Evolutionary conservation across 2,888 invertebrate species (phyloP).

Genomic region (Polydrusus cervinus): DNA sequence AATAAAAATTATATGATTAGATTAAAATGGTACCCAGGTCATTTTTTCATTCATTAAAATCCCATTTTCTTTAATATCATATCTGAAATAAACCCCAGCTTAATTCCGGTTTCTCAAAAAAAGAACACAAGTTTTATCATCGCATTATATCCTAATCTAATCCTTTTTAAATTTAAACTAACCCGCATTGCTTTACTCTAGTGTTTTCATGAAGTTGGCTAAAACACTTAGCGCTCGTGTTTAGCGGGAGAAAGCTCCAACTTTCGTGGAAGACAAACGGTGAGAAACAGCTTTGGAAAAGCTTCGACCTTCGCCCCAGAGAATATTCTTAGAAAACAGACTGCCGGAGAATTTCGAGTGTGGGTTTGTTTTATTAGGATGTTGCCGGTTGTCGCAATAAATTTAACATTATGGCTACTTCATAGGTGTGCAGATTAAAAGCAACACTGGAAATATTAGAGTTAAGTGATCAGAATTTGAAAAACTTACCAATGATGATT

Average conservation of each 20-base stretch:
- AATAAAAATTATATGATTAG: too few species aligned
- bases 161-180: conserved; percentile 37
- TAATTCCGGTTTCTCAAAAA: background rate
- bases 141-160: conserved; percentile 30
- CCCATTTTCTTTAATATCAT: background rate
- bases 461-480: too few species aligned
- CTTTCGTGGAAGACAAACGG: conserved; percentile 46
- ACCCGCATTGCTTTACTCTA: conserved; percentile 39
- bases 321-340: conserved; percentile 47
- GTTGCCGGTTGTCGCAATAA: conserved; percentile 18
- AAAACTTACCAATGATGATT: too few species aligned
- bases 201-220: conserved; percentile 42
- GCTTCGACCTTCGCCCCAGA: conserved; percentile 43
- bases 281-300: conserved; percentile 44
- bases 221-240: conserved; percentile 46
- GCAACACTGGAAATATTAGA: too few species aligned
- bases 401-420: background rate
- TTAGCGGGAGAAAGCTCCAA: conserved; percentile 32
- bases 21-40: too few species aligned
- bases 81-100: background rate
- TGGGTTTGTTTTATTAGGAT: conserved; percentile 25
- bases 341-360: conserved; percentile 37
- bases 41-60: too few species aligned
- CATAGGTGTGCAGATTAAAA: too few species aligned
- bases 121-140: conserved; percentile 10